These are phyloP conservation scores for Barypeithes pellucidus DNA, from an alignment of 2,888 invertebrate genomes.

Conservation along the genomic window DNA sequence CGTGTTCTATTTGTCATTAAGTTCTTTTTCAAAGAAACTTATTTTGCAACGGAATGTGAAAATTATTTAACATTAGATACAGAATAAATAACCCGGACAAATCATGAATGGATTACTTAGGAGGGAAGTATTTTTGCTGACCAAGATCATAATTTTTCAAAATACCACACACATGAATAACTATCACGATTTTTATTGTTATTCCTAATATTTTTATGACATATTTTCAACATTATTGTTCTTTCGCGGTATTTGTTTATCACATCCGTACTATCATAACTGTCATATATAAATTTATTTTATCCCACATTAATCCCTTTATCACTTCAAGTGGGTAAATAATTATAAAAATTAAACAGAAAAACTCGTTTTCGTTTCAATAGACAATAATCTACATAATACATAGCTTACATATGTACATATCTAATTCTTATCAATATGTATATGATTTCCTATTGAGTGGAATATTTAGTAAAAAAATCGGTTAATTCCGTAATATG, in stretches of 20 bases:
- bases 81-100: too few species aligned
- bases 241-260: conserved; percentile 2
- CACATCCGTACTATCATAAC: conserved; percentile 2
- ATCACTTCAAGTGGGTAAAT: conserved; percentile 15
- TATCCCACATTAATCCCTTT: conserved; percentile 5
- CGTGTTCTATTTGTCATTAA: neutral
- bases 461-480: too few species aligned
- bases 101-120: too few species aligned
- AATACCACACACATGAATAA: too few species aligned
- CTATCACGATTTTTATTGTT: neutral
- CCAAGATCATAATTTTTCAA: too few species aligned
- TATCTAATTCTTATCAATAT: neutral
- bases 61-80: too few species aligned
- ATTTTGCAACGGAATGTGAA: neutral
- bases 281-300: conserved; percentile 14
- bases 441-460: too few species aligned
- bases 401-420: too few species aligned
- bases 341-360: neutral
- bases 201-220: neutral
- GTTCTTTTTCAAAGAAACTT: conserved; percentile 1
- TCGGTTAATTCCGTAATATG: too few species aligned
- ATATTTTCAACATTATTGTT: conserved; percentile 12
- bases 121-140: too few species aligned
- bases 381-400: too few species aligned
- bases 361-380: neutral